Percentiles rank a stretch among this genome's conserved stretches.
Conservation (phyloP, 2,888 invertebrate genomes). For the Lasius fuliginosus region DNA sequence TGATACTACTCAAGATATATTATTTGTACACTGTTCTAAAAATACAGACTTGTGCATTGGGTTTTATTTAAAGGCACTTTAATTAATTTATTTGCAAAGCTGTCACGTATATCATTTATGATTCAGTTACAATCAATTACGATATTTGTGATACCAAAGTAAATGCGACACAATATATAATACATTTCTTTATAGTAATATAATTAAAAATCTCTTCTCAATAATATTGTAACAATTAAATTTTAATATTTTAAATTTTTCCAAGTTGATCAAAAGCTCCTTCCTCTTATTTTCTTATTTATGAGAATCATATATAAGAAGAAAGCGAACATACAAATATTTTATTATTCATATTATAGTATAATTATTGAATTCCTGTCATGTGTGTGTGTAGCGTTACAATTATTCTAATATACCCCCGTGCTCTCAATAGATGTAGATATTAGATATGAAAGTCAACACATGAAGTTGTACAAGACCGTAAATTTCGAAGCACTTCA, state of each 20-base stretch:
- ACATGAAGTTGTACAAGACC: not conserved
- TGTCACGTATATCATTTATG: not conserved
- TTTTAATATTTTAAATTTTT: not conserved
- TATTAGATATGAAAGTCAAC: not conserved
- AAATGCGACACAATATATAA: not conserved
- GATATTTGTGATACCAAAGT: not conserved
- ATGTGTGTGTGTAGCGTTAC: too few relatives aligned
- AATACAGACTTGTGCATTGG: not conserved
- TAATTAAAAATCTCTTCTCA: not conserved
- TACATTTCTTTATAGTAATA: not conserved
- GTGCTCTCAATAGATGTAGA: not conserved
- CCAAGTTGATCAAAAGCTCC: not conserved
- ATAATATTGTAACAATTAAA: not conserved
- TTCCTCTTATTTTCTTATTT: not conserved
- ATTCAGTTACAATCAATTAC: constrained; percentile 5
- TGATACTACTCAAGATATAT: not conserved
- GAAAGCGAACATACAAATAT: not conserved
- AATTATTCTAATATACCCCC: not conserved
- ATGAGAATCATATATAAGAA: not conserved
- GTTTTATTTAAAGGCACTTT: not conserved
- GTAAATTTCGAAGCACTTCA: not conserved
- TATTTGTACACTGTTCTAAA: not conserved
- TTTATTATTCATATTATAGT: not conserved
- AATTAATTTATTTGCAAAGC: constrained; percentile 6
- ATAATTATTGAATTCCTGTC: not conserved